Evolutionary conservation across 2,113 vertebrate genomes (phyloP).

Genomic region (Bostrychus sinensis): DNA sequence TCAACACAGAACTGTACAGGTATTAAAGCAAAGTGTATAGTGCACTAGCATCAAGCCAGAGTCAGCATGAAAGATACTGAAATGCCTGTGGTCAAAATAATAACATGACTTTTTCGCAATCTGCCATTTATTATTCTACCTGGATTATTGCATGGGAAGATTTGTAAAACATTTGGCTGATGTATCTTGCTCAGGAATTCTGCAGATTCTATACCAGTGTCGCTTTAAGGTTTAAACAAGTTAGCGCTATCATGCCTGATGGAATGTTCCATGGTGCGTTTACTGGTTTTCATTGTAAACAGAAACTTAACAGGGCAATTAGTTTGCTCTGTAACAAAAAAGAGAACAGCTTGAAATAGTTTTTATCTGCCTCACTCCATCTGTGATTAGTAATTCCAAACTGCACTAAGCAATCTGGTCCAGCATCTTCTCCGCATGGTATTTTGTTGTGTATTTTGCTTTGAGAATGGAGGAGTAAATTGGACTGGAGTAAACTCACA

Average conservation of each 20-base stretch:
- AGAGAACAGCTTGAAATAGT: slow-evolving; percentile 45
- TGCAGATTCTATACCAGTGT: slow-evolving; percentile 8
- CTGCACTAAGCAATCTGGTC: slow-evolving; percentile 51
- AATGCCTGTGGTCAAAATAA: slow-evolving; percentile 4
- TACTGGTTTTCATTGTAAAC: background rate
- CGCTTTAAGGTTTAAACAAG: slow-evolving; percentile 4
- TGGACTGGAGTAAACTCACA: slow-evolving; percentile 12
- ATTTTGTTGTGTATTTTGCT: slow-evolving; percentile 36
- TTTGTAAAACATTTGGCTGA: slow-evolving; percentile 23
- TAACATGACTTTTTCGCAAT: background rate
- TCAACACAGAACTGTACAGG: slow-evolving; percentile 86
- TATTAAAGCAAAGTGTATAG: slow-evolving; percentile 62
- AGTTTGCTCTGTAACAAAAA: slow-evolving; percentile 16
- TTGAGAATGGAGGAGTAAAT: slow-evolving; percentile 32
- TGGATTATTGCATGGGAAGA: slow-evolving; percentile 21
- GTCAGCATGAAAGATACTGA: slow-evolving; percentile 32
- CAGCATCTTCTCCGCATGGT: slow-evolving; percentile 54
- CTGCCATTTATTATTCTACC: slow-evolving; percentile 25
- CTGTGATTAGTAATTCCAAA: slow-evolving; percentile 59
- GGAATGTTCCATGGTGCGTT: slow-evolving; percentile 1
- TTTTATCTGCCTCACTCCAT: slow-evolving; percentile 43
- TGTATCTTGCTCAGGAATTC: too few relatives aligned
- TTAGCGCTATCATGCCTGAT: background rate
- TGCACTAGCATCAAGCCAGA: slow-evolving; percentile 13
- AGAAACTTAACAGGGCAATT: slow-evolving; percentile 26